Base-by-base conservation (phyloP, 2,888 invertebrate species). In the Pardosa pseudoannulata region DNA sequence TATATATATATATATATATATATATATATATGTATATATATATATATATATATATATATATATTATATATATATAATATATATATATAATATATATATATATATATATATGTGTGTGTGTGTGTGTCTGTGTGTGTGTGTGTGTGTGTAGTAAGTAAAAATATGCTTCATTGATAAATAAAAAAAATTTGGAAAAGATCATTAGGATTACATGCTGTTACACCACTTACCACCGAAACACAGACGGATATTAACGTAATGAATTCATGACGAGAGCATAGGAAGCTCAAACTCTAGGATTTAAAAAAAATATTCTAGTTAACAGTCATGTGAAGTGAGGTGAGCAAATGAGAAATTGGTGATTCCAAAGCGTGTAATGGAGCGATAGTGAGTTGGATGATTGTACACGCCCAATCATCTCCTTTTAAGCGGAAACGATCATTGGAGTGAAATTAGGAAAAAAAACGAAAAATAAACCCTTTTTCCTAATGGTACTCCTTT, bases 281-380 rank as follows among this genome's bases (percentile, higher is more conserved):
- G 70, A 81, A 36, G 70, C 75, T n/a, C 62, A 41, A 68, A 75
- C 70, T 81, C 64, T 39, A 31, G 36, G 23, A 11, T 32, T 36
- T 27, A 28, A 31, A 27, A 27, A 81, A 81, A 81, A 81, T 67
- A 74, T 23, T 70, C 23, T 75, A 70, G 70, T 81, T 81, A 75
- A 81, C 74, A 81, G 70, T 23, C 81, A 75, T 75, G 75, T 29
- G 70, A 68, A 81, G 62, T 27, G 75, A 75, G 36, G 80, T 28
- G 80, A 36, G 80, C 39, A 75, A 74, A 75, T 64, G 81, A 70
- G 70, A 81, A 81, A 81, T 75, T 75, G 81, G 80, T 39, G 80
- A 67, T 80, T 80, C 67, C 56, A 65, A 56, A 39, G 32, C 80
- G 39, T 56, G 73, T 67, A 80, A 80, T 80, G 73, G 56, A 36